phyloP scores from a whole-genome alignment of 2,797 vertebrate genomes.

The Chelmon rostratus region DNA sequence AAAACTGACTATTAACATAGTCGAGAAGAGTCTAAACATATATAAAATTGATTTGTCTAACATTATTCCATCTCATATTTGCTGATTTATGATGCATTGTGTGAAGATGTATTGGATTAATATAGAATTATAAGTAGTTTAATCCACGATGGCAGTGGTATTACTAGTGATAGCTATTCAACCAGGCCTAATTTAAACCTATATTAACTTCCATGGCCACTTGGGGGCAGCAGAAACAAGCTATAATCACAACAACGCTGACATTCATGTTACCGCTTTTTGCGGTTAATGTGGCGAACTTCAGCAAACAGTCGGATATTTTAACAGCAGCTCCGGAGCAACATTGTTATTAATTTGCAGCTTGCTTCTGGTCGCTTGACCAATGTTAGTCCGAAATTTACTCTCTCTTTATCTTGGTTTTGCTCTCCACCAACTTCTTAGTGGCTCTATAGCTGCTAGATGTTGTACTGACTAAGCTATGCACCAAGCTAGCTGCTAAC shows the following conservation, averaged over 20 bases:
- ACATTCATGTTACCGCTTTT: not conserved
- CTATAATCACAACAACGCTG: not conserved
- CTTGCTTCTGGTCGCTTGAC: not conserved
- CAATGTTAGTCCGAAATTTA: not conserved
- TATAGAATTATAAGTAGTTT: not conserved
- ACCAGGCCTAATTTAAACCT: not conserved
- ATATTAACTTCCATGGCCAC: not conserved
- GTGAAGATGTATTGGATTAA: not conserved
- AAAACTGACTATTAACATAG: not conserved
- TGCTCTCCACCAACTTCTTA: not conserved
- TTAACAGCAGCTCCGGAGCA: not conserved
- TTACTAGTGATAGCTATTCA: not conserved
- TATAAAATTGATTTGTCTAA: not conserved
- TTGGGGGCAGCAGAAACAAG: not conserved
- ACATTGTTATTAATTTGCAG: not conserved
- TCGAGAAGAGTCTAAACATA: not conserved
- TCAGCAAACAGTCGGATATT: not conserved
- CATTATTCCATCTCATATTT: not conserved
- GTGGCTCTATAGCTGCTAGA: not conserved
- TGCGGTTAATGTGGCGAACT: not conserved
- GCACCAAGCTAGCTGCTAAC: not conserved
- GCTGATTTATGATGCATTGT: not conserved
- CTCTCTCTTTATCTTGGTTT: slow-evolving; percentile 12
- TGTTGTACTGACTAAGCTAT: not conserved
- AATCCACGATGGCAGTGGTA: not conserved